Evolutionary conservation across 2,888 invertebrate genomes (phyloP), one percentile per base, ranked within the genome.

Genomic region (Cheilosia soror): DNA sequence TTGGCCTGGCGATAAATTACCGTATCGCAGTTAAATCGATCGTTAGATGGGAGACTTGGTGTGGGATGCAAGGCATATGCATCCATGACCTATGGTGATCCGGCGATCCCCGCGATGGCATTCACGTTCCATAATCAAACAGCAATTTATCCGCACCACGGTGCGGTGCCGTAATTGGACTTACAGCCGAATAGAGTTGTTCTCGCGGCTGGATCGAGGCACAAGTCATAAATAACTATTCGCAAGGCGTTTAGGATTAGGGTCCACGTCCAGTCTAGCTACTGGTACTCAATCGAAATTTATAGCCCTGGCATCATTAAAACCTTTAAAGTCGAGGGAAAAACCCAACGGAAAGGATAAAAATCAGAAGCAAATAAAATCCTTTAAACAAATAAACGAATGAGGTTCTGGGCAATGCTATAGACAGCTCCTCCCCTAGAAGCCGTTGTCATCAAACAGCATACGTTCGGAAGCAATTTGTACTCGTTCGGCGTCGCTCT

Each of bases 391-490:
- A 82, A 82, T 66, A 77, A 73, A 58, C 25, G 57, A 51, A 72
- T 42, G 63, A 73, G 44, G 44, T 37, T 76, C 33, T n/a, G n/a
- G 47, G 13, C n/a, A n/a, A n/a, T n/a, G n/a, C n/a, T 13, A 13
- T n/a, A 15, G 31, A 76, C 25, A n/a, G 11, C 11, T 11, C 7
- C 15, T 9, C 13, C 4, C 13, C 42, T 5, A 5, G 20, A 15
- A 40, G 40, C 40, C 27, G 44, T 42, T 71, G 65, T 44, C 76
- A 51, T 69, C 65, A 63, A 76, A 75, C 47, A 63, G 71, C 47
- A 49, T 37, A 44, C 71, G 51, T 49, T 77, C 72, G 53, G 58
- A 76, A 58, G 81, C 81, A 85, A 85, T 85, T 85, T 85, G 76
- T 77, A 77, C 85, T 51, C 85, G 55, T 65, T 71, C 65, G 76